Base-by-base conservation (phyloP, 1,140 invertebrate species). In the Procambarus clarkii region DNA sequence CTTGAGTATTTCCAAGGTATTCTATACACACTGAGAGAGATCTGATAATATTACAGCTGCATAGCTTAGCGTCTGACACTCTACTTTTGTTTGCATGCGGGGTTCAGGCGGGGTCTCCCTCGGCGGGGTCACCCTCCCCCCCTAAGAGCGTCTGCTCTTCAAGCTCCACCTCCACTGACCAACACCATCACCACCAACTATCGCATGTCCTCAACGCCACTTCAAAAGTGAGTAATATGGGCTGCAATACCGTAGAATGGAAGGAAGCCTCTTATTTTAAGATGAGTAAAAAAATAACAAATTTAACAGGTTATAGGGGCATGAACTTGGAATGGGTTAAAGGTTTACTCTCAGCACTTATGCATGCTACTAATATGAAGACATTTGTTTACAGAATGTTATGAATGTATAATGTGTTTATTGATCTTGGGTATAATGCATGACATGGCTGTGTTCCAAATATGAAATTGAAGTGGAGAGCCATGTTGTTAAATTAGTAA, bases 151-250 rank as follows among this genome's bases (percentile, higher is more conserved):
- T 95, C 92, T 94, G 94, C 93, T 96, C 96, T 34, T 95, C 96
- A 64, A 96, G 95, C 93, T 96, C 95, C 93, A 95, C 96, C 34
- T 96, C 96, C n/a, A 95, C 95, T 92, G 96, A 96, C 94, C 95
- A 96, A 44, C 84, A 92, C 69, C 80, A 78, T 74, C 80, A 84
- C 85, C 69, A 88, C 71, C 85, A 92, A 84, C 80, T 86, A 21
- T 81, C 92, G 54, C 92, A 92, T 85, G 92, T 92, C 76, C 84
- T 87, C 90, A 91, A 74, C 84, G 84, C 90, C 64, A 83, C 90
- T 54, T 74, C 78, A 8, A 91, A 91, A 91, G 90, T 91, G 84
- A 91, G 90, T 91, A 91, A 48, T 7, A 46, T 80, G 15, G n/a
- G n/a, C 8, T 45, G 44, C n/a, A 71, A n/a, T 76, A n/a, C n/a